These are phyloP conservation scores for Nycteola revayana DNA, from an alignment of 2,888 invertebrate genomes.

Conservation along the genomic window DNA sequence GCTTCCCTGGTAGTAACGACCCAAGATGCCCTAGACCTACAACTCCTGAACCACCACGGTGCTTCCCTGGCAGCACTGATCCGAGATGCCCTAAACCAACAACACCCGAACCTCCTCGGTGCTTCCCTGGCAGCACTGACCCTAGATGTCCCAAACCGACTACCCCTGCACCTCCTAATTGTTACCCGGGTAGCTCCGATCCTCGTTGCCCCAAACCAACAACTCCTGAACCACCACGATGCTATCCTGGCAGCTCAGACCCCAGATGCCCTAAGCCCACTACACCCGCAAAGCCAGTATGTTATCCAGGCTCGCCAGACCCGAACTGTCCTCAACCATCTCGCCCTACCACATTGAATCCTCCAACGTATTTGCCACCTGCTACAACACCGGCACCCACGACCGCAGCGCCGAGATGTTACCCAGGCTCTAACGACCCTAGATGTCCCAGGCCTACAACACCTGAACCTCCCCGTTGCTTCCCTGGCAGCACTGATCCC, in stretches of 20 bases:
- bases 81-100: slow-evolving; percentile 12
- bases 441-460: slow-evolving; percentile 35
- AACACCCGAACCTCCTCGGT: slow-evolving; percentile 11
- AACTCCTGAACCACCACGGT: slow-evolving; percentile 9
- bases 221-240: slow-evolving; percentile 32
- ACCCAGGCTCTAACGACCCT: slow-evolving; percentile 25
- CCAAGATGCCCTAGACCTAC: slow-evolving; percentile 14
- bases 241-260: slow-evolving; percentile 51
- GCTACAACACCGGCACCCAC: slow-evolving; percentile 35
- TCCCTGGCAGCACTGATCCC: slow-evolving; percentile 40
- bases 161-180: slow-evolving; percentile 35
- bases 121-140: slow-evolving; percentile 23
- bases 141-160: slow-evolving; percentile 34
- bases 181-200: slow-evolving; percentile 48
- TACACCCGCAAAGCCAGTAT: slow-evolving; percentile 16
- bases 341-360: slow-evolving; percentile 19
- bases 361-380: slow-evolving; percentile 39
- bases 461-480: slow-evolving; percentile 36
- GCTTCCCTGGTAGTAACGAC: slow-evolving; percentile 16
- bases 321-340: slow-evolving; percentile 30
- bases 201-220: slow-evolving; percentile 51
- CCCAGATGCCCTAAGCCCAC: slow-evolving; percentile 43
- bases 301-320: slow-evolving; percentile 31
- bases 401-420: slow-evolving; percentile 42
- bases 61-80: slow-evolving; percentile 13